Evolutionary conservation across 2,888 invertebrate species (phyloP).

Genomic region (Luperina nickerlii): DNA sequence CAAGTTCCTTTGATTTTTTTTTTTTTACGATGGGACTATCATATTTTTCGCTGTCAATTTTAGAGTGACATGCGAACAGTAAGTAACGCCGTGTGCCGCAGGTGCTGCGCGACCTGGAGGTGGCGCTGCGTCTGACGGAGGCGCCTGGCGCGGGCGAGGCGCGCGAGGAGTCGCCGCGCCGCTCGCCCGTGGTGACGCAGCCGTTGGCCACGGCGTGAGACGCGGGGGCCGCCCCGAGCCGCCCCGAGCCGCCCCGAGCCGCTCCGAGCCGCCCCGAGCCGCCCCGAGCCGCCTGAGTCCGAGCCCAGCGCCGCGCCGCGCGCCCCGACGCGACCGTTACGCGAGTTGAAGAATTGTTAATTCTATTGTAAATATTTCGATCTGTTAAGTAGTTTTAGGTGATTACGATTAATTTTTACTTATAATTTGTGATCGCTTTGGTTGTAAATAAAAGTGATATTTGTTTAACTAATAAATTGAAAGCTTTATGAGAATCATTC

Average conservation of each 20-base stretch:
- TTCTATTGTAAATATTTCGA: conserved; percentile 89
- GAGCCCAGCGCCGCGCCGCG: conserved; percentile 89
- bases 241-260: conserved; percentile 61
- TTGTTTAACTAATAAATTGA: conserved; percentile 90
- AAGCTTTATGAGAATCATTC: conserved; percentile 81
- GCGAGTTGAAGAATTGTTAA: conserved; percentile 84
- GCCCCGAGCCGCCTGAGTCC: conserved; percentile 4
- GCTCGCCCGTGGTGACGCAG: conserved; percentile 90
- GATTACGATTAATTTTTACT: conserved; percentile 87
- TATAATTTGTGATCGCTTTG: conserved; percentile 90
- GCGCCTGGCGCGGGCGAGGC: conserved; percentile 87
- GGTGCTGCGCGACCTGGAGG: conserved; percentile 97
- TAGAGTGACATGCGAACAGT: not conserved
- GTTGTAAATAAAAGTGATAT: conserved; percentile 91
- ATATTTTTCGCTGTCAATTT: too few relatives aligned
- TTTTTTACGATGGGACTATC: too few relatives aligned
- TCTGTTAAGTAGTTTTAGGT: conserved; percentile 90
- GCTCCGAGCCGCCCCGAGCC: conserved; percentile 63
- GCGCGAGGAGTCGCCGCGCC: conserved; percentile 88
- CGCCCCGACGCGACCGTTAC: conserved; percentile 62
- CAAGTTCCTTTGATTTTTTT: too few relatives aligned
- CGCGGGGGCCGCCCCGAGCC: conserved; percentile 71
- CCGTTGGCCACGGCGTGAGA: conserved; percentile 85
- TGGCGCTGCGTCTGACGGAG: conserved; percentile 92
- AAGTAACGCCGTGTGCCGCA: conserved; percentile 56